Conservation (phyloP, 2,888 invertebrate genomes). For the Fragum sueziense region DNA sequence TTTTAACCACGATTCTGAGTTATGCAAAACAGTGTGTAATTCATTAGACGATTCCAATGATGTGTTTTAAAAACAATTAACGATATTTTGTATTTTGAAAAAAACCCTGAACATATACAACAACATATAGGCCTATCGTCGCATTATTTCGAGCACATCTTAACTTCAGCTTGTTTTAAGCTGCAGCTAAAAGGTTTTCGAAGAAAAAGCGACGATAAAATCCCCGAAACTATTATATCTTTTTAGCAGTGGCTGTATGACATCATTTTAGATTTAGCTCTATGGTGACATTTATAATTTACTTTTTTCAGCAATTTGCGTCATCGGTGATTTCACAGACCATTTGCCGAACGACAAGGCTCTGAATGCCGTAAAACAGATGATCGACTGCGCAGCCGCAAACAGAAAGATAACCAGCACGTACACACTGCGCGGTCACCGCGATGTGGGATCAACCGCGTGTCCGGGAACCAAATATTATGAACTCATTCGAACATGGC, state of each 20-base stretch:
- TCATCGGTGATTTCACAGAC: slow-evolving; percentile 74
- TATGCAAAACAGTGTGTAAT: too few relatives aligned
- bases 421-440: slow-evolving; percentile 71
- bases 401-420: slow-evolving; percentile 61
- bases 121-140: too few relatives aligned
- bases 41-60: too few relatives aligned
- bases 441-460: slow-evolving; percentile 64
- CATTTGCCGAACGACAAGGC: slow-evolving; percentile 70
- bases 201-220: background rate
- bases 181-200: too few relatives aligned
- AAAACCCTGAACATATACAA: too few relatives aligned
- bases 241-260: background rate
- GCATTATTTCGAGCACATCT: too few relatives aligned
- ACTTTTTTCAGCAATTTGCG: slow-evolving; percentile 66
- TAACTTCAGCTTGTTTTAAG: too few relatives aligned
- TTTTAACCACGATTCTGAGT: too few relatives aligned
- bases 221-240: background rate
- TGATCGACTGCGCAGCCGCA: slow-evolving; percentile 72
- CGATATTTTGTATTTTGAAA: too few relatives aligned
- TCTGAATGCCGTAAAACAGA: slow-evolving; percentile 67
- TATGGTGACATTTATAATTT: background rate
- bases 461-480: slow-evolving; percentile 73
- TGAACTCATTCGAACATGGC: slow-evolving; percentile 66
- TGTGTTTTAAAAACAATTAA: too few relatives aligned
- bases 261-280: background rate